Percentiles rank a stretch among this genome's conserved stretches.
Conservation (phyloP, 2,113 vertebrate genomes). For the Caracal caracal region DNA sequence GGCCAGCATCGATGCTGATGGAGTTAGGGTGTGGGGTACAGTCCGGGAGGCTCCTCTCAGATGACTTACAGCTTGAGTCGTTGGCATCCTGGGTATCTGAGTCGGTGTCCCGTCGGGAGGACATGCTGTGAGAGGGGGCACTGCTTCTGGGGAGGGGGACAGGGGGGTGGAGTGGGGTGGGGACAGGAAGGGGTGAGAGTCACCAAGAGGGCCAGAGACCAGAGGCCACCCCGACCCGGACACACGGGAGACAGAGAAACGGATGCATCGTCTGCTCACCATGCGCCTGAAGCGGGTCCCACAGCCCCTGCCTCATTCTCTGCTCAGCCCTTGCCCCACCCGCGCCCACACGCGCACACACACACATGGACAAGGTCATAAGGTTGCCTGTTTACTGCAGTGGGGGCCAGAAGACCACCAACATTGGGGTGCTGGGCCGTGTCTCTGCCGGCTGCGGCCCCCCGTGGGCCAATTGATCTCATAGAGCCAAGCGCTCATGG, state of each 20-base stretch:
- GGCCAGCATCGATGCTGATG: conserved; percentile 84
- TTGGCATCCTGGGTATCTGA: conserved; percentile 93
- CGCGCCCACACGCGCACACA: conserved; percentile 65
- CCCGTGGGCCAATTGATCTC: conserved; percentile 51
- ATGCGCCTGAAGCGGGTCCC: conserved; percentile 80
- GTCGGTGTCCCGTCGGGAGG: conserved; percentile 96
- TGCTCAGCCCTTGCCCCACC: conserved; percentile 77
- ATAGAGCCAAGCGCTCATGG: conserved; percentile 74
- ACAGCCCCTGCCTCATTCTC: conserved; percentile 77
- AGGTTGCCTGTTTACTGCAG: conserved; percentile 88
- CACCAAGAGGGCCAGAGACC: conserved; percentile 58
- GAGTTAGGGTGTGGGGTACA: conserved; percentile 92
- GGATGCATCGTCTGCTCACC: conserved; percentile 74
- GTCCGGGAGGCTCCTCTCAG: conserved; percentile 94
- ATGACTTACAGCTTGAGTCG: conserved; percentile 89
- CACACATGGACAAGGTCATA: conserved; percentile 83
- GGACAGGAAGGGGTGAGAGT: conserved; percentile 68
- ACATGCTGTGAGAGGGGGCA: conserved; percentile 93
- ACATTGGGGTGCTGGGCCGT: conserved; percentile 39
- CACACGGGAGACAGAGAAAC: conserved; percentile 79
- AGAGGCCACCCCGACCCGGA: conserved; percentile 3
- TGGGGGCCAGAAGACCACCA: conserved; percentile 80
- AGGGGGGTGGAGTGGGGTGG: background rate
- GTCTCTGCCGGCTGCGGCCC: conserved; percentile 49
- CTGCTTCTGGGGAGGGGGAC: conserved; percentile 89